Conservation (phyloP, 2,888 invertebrate species). For the Orchesella flavescens region DNA sequence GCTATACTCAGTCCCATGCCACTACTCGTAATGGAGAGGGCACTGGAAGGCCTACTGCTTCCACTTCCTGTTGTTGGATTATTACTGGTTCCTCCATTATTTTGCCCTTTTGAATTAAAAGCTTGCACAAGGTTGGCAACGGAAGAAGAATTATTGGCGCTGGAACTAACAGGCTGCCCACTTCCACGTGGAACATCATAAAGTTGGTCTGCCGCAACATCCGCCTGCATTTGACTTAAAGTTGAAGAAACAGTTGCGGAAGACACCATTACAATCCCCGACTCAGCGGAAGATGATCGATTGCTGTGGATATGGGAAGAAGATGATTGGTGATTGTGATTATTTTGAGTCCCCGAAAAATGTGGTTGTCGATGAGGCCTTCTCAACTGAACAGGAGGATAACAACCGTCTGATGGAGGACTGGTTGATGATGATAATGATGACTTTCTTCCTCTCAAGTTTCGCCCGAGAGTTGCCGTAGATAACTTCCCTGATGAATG, state of each 20-base stretch:
- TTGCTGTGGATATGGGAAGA: slow-evolving; percentile 9
- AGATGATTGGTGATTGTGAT: neutral
- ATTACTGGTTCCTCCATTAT: neutral
- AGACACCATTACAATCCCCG: slow-evolving; percentile 53
- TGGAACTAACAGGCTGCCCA: no score
- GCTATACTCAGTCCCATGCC: slow-evolving; percentile 66
- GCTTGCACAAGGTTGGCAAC: neutral
- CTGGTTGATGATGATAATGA: slow-evolving; percentile 8
- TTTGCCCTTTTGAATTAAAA: slow-evolving; percentile 14
- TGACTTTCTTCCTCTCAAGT: slow-evolving; percentile 1
- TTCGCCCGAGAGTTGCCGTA: neutral
- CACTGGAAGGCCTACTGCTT: slow-evolving; percentile 63
- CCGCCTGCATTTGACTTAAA: slow-evolving; percentile 57
- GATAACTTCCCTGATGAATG: no score
- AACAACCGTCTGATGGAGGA: neutral
- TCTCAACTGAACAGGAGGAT: no score
- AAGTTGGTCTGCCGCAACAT: no score
- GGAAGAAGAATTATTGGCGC: neutral
- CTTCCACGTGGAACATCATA: slow-evolving; percentile 68
- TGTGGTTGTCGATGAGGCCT: neutral
- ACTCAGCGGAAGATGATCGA: slow-evolving; percentile 60
- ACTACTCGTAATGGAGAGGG: slow-evolving; percentile 67
- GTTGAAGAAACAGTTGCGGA: no score
- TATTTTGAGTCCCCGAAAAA: neutral
- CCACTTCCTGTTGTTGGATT: neutral